Percentiles rank a stretch among this genome's conserved stretches.
Conservation (phyloP, 2,888 invertebrate genomes). For the Acholoe squamosa region DNA sequence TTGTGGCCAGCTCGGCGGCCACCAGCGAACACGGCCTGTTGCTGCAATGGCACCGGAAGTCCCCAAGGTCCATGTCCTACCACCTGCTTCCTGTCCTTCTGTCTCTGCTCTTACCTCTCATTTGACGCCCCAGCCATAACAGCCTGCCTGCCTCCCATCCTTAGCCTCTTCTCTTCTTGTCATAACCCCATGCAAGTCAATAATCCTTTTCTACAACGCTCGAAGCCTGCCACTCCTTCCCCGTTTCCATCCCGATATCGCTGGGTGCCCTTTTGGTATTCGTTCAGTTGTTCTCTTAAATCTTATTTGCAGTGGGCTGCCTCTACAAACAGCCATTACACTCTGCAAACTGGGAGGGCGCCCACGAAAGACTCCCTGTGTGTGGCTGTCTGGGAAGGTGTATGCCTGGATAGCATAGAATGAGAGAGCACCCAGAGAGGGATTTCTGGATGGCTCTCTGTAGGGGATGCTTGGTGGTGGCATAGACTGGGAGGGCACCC, state of each 20-base stretch:
- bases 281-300: not conserved
- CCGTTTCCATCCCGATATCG: not conserved
- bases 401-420: too few relatives aligned
- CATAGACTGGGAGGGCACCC: too few relatives aligned
- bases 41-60: not conserved
- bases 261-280: constrained; percentile 40
- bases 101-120: too few relatives aligned
- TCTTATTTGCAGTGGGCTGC: not conserved
- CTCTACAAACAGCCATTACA: constrained; percentile 51
- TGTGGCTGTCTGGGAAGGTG: too few relatives aligned
- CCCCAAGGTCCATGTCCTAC: not conserved
- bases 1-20: not conserved
- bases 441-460: too few relatives aligned
- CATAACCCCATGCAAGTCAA: too few relatives aligned
- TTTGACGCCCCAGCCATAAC: too few relatives aligned
- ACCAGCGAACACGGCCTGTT: not conserved
- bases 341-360: not conserved
- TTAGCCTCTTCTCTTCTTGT: too few relatives aligned
- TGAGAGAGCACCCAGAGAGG: too few relatives aligned
- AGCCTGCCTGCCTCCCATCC: too few relatives aligned
- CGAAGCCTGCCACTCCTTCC: not conserved
- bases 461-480: too few relatives aligned
- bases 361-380: not conserved
- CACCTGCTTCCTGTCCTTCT: too few relatives aligned
- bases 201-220: not conserved